phyloP scores from a whole-genome alignment of 2,113 vertebrate genomes.

The Colinus virginianus region DNA sequence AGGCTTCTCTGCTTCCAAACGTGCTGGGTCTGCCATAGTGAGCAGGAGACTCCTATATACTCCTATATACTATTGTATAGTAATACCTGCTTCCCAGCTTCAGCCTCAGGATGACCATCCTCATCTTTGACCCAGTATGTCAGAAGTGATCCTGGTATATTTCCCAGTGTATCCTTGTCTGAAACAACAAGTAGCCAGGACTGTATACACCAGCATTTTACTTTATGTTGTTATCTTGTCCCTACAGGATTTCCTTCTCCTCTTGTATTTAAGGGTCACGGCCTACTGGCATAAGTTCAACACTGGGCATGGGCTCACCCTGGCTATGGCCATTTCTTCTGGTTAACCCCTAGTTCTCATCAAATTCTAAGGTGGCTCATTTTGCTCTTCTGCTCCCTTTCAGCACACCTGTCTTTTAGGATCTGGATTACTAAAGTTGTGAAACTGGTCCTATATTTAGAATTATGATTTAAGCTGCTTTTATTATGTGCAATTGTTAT shows the following conservation, averaged over 20 bases:
- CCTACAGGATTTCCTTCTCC: background rate
- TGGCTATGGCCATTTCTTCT: background rate
- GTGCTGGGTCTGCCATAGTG: background rate
- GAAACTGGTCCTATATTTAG: slow-evolving; percentile 48
- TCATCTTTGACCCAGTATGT: background rate
- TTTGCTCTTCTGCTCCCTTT: background rate
- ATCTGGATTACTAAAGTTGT: slow-evolving; percentile 26
- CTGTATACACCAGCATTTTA: background rate
- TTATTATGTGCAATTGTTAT: slow-evolving; percentile 32
- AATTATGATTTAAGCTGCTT: slow-evolving; percentile 47
- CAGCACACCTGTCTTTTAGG: background rate
- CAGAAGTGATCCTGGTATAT: background rate
- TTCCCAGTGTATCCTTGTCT: background rate
- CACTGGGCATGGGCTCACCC: background rate
- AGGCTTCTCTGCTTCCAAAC: background rate
- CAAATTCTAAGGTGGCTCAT: background rate
- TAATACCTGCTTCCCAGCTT: background rate
- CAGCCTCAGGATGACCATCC: background rate
- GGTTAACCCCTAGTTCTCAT: background rate
- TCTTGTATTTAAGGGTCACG: background rate
- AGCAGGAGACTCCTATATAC: background rate
- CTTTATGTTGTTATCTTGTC: accelerated
- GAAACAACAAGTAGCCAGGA: background rate
- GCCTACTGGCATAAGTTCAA: background rate
- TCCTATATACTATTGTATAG: no score